These are phyloP conservation scores for Gonatopus flavifemur DNA, from an alignment of 1,140 invertebrate genomes.

Conservation along the genomic window DNA sequence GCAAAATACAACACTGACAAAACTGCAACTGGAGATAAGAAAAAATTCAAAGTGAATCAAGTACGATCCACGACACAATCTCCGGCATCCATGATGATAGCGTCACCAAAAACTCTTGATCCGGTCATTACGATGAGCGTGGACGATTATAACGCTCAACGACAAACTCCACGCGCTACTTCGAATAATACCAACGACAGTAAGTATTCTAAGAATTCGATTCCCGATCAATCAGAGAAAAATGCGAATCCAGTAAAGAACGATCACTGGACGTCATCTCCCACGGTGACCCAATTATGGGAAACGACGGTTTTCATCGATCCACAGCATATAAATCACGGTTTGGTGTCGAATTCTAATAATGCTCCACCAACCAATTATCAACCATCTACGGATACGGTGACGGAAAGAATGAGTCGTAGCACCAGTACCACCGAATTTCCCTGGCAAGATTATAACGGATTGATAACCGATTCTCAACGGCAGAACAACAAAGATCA, in stretches of 20 bases:
- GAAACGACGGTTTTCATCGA: slow-evolving; percentile 69
- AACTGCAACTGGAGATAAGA: slow-evolving; percentile 6
- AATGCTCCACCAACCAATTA: slow-evolving; percentile 20
- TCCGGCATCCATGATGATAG: too few relatives aligned
- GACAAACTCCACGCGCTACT: slow-evolving; percentile 1
- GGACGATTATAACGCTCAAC: not conserved
- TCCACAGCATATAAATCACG: slow-evolving; percentile 72
- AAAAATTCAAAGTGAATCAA: too few relatives aligned
- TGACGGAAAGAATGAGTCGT: not conserved
- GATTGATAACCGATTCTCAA: slow-evolving; percentile 19
- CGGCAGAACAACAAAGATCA: not conserved
- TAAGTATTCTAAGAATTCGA: not conserved
- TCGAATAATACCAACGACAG: not conserved
- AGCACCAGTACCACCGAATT: slow-evolving; percentile 31
- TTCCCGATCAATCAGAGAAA: not conserved
- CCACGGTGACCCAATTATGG: slow-evolving; percentile 62
- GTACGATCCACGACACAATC: not conserved
- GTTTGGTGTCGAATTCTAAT: slow-evolving; percentile 53
- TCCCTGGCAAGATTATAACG: slow-evolving; percentile 9
- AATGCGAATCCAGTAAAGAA: slow-evolving; percentile 19
- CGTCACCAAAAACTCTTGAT: slow-evolving; percentile 8
- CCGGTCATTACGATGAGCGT: slow-evolving; percentile 10
- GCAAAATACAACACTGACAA: too few relatives aligned
- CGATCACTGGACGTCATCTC: slow-evolving; percentile 61
- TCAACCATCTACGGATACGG: not conserved